Conservation (phyloP, 1,140 invertebrate species). For the Augochlora pura region DNA sequence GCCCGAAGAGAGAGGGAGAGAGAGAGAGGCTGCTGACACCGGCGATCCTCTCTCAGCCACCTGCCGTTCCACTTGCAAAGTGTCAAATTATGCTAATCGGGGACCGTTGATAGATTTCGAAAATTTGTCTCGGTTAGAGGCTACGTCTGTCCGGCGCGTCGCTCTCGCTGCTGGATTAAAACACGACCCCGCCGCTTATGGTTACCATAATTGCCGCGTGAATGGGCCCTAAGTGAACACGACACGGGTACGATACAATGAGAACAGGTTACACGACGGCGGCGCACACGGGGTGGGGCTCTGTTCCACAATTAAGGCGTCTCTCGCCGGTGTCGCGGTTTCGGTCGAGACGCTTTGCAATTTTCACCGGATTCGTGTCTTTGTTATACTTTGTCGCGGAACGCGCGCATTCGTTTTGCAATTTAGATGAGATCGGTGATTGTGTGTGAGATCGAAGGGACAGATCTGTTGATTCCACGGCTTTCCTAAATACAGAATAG, state of each 20-base stretch:
- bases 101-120: conserved; percentile 30
- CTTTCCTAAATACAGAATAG: too few relatives aligned
- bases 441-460: too few relatives aligned
- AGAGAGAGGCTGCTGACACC: conserved; percentile 21
- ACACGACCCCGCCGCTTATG: neutral
- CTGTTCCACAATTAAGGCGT: too few relatives aligned
- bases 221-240: neutral
- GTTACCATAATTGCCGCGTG: neutral
- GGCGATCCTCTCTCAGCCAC: neutral
- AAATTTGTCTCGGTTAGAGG: conserved; percentile 33
- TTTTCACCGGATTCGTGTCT: too few relatives aligned
- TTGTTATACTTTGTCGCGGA: too few relatives aligned
- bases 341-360: too few relatives aligned
- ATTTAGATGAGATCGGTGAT: too few relatives aligned
- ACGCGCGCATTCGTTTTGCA: too few relatives aligned
- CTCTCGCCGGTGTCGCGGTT: too few relatives aligned
- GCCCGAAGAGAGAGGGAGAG: too few relatives aligned
- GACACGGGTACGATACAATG: neutral
- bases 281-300: neutral
- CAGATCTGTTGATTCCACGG: too few relatives aligned
- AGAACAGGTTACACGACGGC: neutral
- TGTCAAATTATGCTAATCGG: conserved; percentile 38
- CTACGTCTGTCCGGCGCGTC: neutral
- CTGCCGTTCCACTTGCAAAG: conserved; percentile 12
- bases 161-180: neutral